Conservation (phyloP, 2,888 invertebrate genomes). For the Anticlea derivata region DNA sequence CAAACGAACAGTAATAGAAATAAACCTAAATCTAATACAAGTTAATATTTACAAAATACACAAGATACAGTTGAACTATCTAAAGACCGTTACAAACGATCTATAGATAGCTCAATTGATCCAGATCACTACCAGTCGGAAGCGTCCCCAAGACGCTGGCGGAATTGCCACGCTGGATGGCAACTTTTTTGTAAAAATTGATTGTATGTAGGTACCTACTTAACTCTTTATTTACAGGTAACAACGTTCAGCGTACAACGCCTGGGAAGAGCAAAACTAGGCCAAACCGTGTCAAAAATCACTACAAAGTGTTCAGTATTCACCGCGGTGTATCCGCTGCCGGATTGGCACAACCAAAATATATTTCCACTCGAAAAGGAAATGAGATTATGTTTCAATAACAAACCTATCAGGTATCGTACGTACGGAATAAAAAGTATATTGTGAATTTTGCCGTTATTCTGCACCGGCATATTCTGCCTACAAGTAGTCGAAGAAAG, state of each 20-base stretch:
- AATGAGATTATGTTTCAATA: constrained; percentile 71
- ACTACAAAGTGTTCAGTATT: constrained; percentile 39
- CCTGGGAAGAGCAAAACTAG: constrained; percentile 19
- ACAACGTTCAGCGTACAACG: background rate
- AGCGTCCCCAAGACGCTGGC: too few species aligned
- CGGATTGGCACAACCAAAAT: constrained; percentile 57
- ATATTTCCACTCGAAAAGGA: constrained; percentile 63
- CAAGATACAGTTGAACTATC: too few species aligned
- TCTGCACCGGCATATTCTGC: constrained; percentile 1
- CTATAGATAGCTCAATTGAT: too few species aligned
- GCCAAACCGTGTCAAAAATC: constrained; percentile 43
- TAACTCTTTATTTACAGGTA: too few species aligned
- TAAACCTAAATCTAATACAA: too few species aligned
- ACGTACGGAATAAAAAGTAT: constrained; percentile 59
- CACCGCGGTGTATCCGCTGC: constrained; percentile 36
- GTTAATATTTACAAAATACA: too few species aligned
- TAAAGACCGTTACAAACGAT: too few species aligned
- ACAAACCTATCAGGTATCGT: constrained; percentile 58
- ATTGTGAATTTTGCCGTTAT: constrained; percentile 38
- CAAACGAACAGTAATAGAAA: too few species aligned
- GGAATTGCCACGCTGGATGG: too few species aligned
- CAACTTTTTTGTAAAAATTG: too few species aligned
- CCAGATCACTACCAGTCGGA: too few species aligned
- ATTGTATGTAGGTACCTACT: too few species aligned
- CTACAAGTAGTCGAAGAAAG: background rate